A percentile compares a stretch with the other conserved stretches of the same genome.
phyloP scores from a whole-genome alignment of 1,140 invertebrate species.

The Tetragonula clypearis region DNA sequence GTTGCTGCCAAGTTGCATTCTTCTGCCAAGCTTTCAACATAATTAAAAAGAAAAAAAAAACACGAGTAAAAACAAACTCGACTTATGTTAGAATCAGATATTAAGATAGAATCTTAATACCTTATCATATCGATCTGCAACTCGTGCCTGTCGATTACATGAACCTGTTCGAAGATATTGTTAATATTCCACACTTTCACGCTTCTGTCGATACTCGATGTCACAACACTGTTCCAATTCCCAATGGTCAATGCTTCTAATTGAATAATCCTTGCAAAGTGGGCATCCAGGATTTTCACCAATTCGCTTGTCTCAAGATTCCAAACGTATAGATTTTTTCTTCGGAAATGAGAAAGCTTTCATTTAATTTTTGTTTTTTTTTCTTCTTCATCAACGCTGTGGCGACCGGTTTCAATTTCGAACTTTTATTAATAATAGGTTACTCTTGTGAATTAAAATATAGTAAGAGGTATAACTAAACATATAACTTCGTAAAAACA shows the following conservation, averaged over 20 bases:
- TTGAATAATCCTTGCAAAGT: conserved; percentile 98
- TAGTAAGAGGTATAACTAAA: too few relatives aligned
- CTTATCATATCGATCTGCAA: conserved; percentile 96
- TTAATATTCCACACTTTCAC: conserved; percentile 99
- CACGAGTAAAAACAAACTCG: not conserved
- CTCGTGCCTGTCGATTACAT: conserved; percentile 97
- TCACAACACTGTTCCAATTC: conserved; percentile 96
- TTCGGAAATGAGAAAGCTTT: conserved; percentile 72
- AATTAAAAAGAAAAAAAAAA: not conserved
- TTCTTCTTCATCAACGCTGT: not conserved
- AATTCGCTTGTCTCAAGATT: conserved; percentile 89
- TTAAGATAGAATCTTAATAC: conserved; percentile 77
- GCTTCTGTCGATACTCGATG: conserved; percentile 97
- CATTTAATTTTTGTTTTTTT: not conserved
- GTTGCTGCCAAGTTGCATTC: conserved; percentile 90
- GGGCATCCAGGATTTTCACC: conserved; percentile 96
- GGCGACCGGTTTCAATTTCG: too few relatives aligned
- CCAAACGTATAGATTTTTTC: conserved; percentile 98
- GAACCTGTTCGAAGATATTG: conserved; percentile 98
- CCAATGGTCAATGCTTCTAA: conserved; percentile 92
- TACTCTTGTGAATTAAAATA: too few relatives aligned
- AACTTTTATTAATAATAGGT: too few relatives aligned
- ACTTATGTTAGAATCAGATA: too few relatives aligned
- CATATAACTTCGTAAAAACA: too few relatives aligned
- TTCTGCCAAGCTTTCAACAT: conserved; percentile 85